These are phyloP conservation scores for Crenichthys baileyi DNA, from an alignment of 2,797 vertebrate species.

Conservation along the genomic window DNA sequence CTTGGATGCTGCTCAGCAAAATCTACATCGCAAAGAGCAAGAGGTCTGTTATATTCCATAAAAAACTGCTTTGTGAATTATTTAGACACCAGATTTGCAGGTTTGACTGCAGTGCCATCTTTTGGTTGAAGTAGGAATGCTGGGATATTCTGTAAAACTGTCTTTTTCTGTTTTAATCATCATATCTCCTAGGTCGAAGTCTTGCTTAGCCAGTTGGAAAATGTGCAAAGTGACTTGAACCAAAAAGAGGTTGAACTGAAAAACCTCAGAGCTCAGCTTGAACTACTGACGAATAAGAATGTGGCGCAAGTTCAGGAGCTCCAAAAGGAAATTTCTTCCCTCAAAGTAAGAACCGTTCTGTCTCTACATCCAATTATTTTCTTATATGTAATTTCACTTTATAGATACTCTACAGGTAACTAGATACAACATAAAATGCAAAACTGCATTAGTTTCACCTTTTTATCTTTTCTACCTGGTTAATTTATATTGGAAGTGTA, in stretches of 20 bases:
- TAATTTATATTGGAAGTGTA: background rate
- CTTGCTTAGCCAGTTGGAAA: slow-evolving; percentile 82
- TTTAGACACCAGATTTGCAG: background rate
- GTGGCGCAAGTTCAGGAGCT: slow-evolving; percentile 70
- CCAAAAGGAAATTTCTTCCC: slow-evolving; percentile 74
- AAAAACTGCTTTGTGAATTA: slow-evolving; percentile 9
- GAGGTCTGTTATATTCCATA: slow-evolving; percentile 77
- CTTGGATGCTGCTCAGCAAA: slow-evolving; percentile 78
- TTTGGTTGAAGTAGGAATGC: slow-evolving; percentile 19
- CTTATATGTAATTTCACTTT: background rate
- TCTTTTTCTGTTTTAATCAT: background rate
- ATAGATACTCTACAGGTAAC: background rate
- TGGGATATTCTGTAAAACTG: background rate
- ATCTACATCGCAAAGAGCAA: slow-evolving; percentile 78
- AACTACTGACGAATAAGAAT: slow-evolving; percentile 75
- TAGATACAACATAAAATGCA: background rate
- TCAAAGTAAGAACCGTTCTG: slow-evolving; percentile 59
- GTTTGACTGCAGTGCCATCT: slow-evolving; percentile 33
- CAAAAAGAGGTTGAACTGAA: slow-evolving; percentile 84
- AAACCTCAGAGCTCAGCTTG: slow-evolving; percentile 84
- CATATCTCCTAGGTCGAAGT: slow-evolving; percentile 78
- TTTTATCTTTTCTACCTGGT: background rate
- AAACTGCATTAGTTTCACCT: no score
- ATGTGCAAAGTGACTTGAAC: slow-evolving; percentile 80
- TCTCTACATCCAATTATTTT: background rate